A percentile compares a stretch with the other conserved stretches of the same genome.
Evolutionary conservation across 2,888 invertebrate species (phyloP).

Genomic region (Mythimna vitellina): DNA sequence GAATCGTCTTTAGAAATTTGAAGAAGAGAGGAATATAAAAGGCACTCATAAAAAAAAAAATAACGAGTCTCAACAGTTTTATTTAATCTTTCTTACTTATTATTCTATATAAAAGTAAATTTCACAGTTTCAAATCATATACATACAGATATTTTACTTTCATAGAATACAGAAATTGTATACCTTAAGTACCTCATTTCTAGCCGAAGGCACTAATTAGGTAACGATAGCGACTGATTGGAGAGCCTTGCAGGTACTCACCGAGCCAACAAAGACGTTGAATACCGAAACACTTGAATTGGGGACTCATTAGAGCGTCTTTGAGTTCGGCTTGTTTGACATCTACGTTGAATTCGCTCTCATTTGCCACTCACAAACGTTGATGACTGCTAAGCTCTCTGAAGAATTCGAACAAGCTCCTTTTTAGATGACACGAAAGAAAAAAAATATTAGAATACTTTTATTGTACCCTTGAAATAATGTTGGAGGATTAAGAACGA

Average conservation of each 20-base stretch:
- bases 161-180: constrained; percentile 24
- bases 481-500: constrained; percentile 51
- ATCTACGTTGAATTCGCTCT: constrained; percentile 73
- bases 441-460: constrained; percentile 55
- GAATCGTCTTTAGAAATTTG: neutral
- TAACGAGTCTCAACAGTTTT: neutral
- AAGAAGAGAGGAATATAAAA: neutral
- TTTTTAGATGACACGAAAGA: constrained; percentile 55
- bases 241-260: constrained; percentile 55
- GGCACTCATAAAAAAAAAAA: neutral
- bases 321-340: constrained; percentile 75
- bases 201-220: constrained; percentile 57
- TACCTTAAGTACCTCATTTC: constrained; percentile 38
- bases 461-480: constrained; percentile 62
- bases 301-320: constrained; percentile 75
- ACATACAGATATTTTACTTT: neutral
- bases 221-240: constrained; percentile 60
- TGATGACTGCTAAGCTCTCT: constrained; percentile 68
- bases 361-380: constrained; percentile 74
- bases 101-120: neutral
- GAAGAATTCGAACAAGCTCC: constrained; percentile 69
- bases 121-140: neutral
- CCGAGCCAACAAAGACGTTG: constrained; percentile 61
- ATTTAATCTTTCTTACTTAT: neutral
- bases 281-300: constrained; percentile 72